These are phyloP conservation scores for Myotis lucifugus DNA, from an alignment of 2,113 vertebrate species.

Conservation along the genomic window DNA sequence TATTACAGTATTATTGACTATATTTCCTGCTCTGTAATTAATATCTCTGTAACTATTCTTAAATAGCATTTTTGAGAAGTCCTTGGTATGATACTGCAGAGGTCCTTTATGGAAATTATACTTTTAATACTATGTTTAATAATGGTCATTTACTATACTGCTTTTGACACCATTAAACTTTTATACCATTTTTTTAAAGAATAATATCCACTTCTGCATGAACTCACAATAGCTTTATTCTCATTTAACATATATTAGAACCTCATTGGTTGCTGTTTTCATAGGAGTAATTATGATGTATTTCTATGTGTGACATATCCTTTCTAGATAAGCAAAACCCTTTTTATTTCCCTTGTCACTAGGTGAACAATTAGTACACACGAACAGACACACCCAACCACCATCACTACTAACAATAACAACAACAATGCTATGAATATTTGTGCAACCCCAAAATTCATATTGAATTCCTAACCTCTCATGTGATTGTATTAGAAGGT, in stretches of 20 bases:
- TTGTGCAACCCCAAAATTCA: neutral
- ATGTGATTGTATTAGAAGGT: neutral
- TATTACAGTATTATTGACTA: neutral
- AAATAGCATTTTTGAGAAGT: constrained; percentile 20
- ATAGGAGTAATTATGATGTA: neutral
- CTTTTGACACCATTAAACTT: neutral
- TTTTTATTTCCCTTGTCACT: neutral
- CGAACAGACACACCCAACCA: neutral
- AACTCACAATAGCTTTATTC: neutral
- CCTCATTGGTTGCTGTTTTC: neutral
- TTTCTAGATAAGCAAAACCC: neutral
- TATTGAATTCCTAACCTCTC: neutral
- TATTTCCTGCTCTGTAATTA: neutral
- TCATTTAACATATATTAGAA: neutral
- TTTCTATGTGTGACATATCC: neutral
- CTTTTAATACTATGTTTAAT: neutral
- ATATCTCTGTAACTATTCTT: neutral
- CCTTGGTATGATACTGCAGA: neutral
- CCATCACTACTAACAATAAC: neutral
- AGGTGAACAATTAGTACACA: neutral
- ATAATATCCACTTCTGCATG: neutral
- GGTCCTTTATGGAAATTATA: neutral
- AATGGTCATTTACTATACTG: neutral
- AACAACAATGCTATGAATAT: neutral
- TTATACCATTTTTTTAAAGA: neutral